Evolutionary conservation across 92 coral and sea anemone genomes (phyloP).

Genomic region (Hydrozoanthus gracilis): DNA sequence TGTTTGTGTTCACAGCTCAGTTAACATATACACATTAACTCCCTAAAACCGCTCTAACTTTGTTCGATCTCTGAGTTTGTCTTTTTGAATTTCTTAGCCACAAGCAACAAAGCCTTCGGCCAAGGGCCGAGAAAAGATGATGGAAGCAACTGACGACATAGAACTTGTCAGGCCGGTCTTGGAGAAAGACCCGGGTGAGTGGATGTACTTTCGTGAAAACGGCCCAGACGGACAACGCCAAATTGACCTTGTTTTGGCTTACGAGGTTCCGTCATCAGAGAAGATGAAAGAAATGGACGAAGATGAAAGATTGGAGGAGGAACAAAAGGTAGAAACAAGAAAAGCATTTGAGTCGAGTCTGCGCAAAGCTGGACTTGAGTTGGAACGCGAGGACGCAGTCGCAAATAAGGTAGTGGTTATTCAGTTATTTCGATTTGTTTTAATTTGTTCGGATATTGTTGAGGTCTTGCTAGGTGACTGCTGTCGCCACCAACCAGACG

Average conservation of each 20-base stretch:
- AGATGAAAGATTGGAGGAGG: background rate
- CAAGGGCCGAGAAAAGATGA: background rate
- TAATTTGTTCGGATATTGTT: too few relatives aligned
- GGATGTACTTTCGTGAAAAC: constrained; percentile 22
- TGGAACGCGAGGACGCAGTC: constrained; percentile 23
- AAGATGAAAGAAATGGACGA: background rate
- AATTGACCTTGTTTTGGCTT: constrained; percentile 24
- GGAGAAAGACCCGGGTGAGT: background rate
- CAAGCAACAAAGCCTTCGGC: background rate
- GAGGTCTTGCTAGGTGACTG: too few relatives aligned
- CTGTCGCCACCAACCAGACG: too few relatives aligned
- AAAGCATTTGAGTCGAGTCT: constrained; percentile 1
- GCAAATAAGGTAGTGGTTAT: background rate
- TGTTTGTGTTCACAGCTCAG: background rate
- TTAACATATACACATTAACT: background rate
- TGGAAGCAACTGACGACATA: constrained; percentile 4
- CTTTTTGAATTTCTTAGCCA: background rate
- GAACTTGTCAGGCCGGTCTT: background rate
- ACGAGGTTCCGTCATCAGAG: background rate
- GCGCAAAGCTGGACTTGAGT: constrained; percentile 22
- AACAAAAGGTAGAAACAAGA: constrained; percentile 2
- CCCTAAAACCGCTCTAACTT: background rate
- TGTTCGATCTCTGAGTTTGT: background rate
- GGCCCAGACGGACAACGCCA: constrained; percentile 6
- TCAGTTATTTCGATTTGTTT: too few relatives aligned